A percentile compares a stretch with the other conserved stretches of the same genome.
Conservation (phyloP, 2,888 invertebrate genomes). For the Volucella inanis region DNA sequence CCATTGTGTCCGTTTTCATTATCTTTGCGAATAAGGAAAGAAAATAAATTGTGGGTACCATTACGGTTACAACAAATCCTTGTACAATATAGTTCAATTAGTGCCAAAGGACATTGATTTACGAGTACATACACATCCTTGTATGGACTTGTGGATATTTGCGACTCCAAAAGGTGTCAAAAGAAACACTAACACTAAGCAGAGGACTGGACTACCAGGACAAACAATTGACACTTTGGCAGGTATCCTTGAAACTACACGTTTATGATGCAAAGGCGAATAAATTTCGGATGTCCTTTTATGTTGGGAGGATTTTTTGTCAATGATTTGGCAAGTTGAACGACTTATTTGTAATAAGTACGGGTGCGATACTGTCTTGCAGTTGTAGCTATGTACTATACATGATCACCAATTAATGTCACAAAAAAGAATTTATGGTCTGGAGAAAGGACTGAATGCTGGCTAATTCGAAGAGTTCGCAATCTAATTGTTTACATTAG, state of each 20-base stretch:
- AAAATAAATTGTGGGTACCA: background rate
- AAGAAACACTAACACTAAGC: slow-evolving; percentile 26
- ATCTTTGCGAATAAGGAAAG: too few relatives aligned
- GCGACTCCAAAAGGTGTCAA: slow-evolving; percentile 49
- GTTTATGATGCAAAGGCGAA: slow-evolving; percentile 19
- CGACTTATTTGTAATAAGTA: slow-evolving; percentile 55
- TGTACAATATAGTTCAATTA: slow-evolving; percentile 71
- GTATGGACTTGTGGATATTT: slow-evolving; percentile 27
- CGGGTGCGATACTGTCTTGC: slow-evolving; percentile 38
- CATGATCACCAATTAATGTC: slow-evolving; percentile 37
- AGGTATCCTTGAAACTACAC: slow-evolving; percentile 44
- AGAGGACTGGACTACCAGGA: background rate
- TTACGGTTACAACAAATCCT: slow-evolving; percentile 60
- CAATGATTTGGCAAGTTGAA: slow-evolving; percentile 64
- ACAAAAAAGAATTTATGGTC: slow-evolving; percentile 56
- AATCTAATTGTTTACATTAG: slow-evolving; percentile 44
- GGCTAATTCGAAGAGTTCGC: slow-evolving; percentile 33
- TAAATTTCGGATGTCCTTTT: slow-evolving; percentile 46
- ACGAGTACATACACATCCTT: slow-evolving; percentile 26
- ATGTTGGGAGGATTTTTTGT: slow-evolving; percentile 25
- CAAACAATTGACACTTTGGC: background rate
- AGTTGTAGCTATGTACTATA: background rate
- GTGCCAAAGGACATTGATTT: slow-evolving; percentile 66
- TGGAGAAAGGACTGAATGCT: slow-evolving; percentile 24
- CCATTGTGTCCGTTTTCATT: too few relatives aligned